These are phyloP conservation scores for Sandelia bainsii DNA, from an alignment of 2,797 vertebrate species.

Conservation along the genomic window DNA sequence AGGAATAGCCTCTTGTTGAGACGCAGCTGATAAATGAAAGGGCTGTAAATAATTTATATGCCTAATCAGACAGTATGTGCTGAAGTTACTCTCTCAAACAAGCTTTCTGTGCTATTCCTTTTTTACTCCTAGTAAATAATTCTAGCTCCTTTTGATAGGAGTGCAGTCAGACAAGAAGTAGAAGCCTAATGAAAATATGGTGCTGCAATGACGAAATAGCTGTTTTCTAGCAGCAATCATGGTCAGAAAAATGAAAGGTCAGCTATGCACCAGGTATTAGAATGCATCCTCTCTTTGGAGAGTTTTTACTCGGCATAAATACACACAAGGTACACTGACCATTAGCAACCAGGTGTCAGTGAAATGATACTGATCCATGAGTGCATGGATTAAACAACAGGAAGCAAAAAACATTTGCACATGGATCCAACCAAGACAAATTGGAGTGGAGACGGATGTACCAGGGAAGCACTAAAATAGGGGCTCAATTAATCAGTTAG, in stretches of 20 bases:
- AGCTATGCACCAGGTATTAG: slow-evolving; percentile 48
- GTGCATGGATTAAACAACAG: slow-evolving; percentile 3
- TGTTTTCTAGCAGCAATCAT: slow-evolving; percentile 74
- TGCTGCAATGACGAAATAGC: slow-evolving; percentile 66
- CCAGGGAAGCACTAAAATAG: not conserved
- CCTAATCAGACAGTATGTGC: slow-evolving; percentile 75
- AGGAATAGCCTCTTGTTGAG: slow-evolving; percentile 72
- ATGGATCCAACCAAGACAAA: slow-evolving; percentile 23
- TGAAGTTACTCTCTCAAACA: slow-evolving; percentile 71
- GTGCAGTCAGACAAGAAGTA: slow-evolving; percentile 57
- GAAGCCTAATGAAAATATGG: slow-evolving; percentile 67
- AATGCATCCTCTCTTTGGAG: slow-evolving; percentile 46
- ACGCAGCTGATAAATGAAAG: slow-evolving; percentile 72
- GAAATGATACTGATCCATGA: slow-evolving; percentile 27
- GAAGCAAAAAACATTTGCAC: slow-evolving; percentile 1
- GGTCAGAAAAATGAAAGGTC: slow-evolving; percentile 62
- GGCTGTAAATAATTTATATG: slow-evolving; percentile 82
- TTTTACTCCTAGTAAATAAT: slow-evolving; percentile 62
- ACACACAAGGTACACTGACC: slow-evolving; percentile 5
- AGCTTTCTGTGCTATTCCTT: slow-evolving; percentile 63
- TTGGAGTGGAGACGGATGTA: not conserved
- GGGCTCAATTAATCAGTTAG: not conserved
- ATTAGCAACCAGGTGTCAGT: slow-evolving; percentile 33
- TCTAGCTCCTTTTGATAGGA: slow-evolving; percentile 58
- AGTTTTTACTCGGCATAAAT: slow-evolving; percentile 37